phyloP scores from a whole-genome alignment of 1,140 invertebrate genomes.

The Solenopsis invicta region DNA sequence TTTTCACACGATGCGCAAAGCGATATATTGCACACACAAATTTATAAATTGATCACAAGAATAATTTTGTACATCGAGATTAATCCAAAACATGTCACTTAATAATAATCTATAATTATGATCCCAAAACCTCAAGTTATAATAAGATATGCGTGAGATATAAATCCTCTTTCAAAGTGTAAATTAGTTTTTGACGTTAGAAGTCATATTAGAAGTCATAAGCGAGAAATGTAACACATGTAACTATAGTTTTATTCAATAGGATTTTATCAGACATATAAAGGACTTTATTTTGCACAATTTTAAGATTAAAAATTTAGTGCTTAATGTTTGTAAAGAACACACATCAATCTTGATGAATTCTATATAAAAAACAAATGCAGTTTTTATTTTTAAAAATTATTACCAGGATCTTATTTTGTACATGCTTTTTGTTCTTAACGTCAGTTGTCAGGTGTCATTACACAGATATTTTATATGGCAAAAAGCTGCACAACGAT shows the following conservation, averaged over 20 bases:
- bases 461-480: no score
- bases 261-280: constrained; percentile 23
- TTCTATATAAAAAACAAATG: constrained; percentile 39
- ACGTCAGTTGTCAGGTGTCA: no score
- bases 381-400: neutral
- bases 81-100: neutral
- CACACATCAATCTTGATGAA: constrained; percentile 29
- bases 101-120: neutral
- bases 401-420: no score
- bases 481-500: no score
- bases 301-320: constrained; percentile 58
- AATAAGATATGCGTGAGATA: constrained; percentile 19
- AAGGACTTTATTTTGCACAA: constrained; percentile 13
- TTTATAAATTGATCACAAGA: constrained; percentile 33
- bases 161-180: constrained; percentile 11
- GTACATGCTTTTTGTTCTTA: no score
- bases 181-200: constrained; percentile 3
- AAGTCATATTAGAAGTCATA: neutral
- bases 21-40: constrained; percentile 31
- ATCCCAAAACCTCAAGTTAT: constrained; percentile 24
- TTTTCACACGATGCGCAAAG: constrained; percentile 23
- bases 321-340: constrained; percentile 50
- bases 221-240: constrained; percentile 28
- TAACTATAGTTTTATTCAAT: constrained; percentile 51
- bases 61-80: constrained; percentile 1